Percentiles rank a stretch among this genome's conserved stretches.
These are phyloP conservation scores for Apocheima hispidaria DNA, from an alignment of 2,888 invertebrate species.

Conservation along the genomic window DNA sequence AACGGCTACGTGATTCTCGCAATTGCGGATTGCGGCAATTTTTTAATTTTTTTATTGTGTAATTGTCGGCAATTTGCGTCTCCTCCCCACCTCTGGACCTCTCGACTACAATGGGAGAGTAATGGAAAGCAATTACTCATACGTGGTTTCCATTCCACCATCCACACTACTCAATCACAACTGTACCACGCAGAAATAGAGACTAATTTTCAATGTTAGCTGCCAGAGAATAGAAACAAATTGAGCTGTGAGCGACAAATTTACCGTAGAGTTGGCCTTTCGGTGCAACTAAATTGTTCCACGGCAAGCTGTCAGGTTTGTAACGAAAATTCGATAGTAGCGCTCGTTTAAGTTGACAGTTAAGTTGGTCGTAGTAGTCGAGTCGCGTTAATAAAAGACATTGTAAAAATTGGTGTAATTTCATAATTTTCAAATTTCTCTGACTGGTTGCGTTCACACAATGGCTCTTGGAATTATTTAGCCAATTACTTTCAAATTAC, in stretches of 20 bases:
- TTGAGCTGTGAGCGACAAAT: constrained; percentile 59
- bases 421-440: constrained; percentile 72
- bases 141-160: constrained; percentile 75
- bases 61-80: constrained; percentile 79
- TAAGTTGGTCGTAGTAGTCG: constrained; percentile 47
- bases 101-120: constrained; percentile 76
- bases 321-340: not conserved
- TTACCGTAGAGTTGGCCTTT: not conserved
- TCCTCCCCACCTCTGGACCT: constrained; percentile 46
- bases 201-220: constrained; percentile 46
- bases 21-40: constrained; percentile 50
- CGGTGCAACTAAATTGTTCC: not conserved
- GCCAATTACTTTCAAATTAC: constrained; percentile 42
- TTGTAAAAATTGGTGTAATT: constrained; percentile 83
- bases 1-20: constrained; percentile 23
- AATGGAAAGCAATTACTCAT: constrained; percentile 86
- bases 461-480: constrained; percentile 29
- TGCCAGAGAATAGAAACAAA: constrained; percentile 77
- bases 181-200: constrained; percentile 49
- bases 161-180: constrained; percentile 44
- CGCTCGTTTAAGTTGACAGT: not conserved
- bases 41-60: constrained; percentile 83
- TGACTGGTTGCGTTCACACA: constrained; percentile 34
- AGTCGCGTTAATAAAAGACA: constrained; percentile 79
- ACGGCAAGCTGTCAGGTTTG: not conserved